phyloP scores from a whole-genome alignment of 2,113 vertebrate genomes.

The Corydoras maculifer region DNA sequence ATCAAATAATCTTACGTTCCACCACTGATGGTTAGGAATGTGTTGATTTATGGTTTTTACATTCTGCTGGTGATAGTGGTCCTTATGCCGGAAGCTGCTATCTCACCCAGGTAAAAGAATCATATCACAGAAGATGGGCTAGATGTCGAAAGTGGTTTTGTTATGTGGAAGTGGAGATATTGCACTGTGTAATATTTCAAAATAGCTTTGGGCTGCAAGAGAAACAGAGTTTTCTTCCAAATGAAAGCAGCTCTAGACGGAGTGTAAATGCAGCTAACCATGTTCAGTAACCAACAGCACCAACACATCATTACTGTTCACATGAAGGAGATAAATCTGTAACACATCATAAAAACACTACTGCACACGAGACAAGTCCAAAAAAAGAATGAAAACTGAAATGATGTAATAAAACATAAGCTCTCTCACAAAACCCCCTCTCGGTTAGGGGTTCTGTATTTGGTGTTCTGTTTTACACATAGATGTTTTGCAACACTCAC shows the following conservation, averaged over 20 bases:
- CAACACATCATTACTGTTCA: conserved; percentile 38
- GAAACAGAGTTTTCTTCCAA: conserved; percentile 35
- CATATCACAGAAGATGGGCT: conserved; percentile 11
- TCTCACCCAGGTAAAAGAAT: conserved; percentile 19
- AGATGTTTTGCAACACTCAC: too few species aligned
- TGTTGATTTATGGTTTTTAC: too few species aligned
- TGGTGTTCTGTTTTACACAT: too few species aligned
- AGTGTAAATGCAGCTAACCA: conserved; percentile 32
- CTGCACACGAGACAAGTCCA: neutral
- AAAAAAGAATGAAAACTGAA: neutral
- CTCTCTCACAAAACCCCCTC: too few species aligned
- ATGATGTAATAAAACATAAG: too few species aligned
- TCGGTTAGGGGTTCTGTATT: too few species aligned
- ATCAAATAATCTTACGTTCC: too few species aligned
- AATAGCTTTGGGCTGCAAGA: conserved; percentile 38
- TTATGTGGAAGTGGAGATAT: conserved; percentile 27
- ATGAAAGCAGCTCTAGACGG: conserved; percentile 33
- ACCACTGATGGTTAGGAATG: too few species aligned
- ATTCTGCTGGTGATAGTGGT: too few species aligned
- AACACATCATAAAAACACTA: conserved; percentile 22
- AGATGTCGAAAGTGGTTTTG: conserved; percentile 25
- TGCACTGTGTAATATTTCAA: conserved; percentile 44
- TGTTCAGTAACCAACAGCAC: conserved; percentile 39
- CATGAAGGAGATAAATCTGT: conserved; percentile 37
- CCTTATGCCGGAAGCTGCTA: neutral